Evolutionary conservation across 1,140 invertebrate genomes (phyloP).

Genomic region (Sesamia nonagrioides): DNA sequence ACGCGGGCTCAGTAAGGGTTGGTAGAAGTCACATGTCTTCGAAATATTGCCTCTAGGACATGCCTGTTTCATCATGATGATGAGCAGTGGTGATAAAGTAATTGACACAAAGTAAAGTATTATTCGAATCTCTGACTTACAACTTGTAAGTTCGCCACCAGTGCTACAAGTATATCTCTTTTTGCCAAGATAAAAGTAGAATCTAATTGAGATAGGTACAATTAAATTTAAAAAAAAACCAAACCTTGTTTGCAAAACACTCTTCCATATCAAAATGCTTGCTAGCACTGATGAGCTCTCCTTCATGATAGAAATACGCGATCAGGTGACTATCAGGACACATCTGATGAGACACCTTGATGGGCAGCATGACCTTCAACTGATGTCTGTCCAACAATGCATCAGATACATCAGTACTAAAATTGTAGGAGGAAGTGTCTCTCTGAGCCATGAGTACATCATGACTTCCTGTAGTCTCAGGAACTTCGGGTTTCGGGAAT

Average conservation of each 20-base stretch:
- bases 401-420: conserved; percentile 52
- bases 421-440: background rate
- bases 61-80: too few species aligned
- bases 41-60: too few species aligned
- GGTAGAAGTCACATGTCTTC: too few species aligned
- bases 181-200: too few species aligned
- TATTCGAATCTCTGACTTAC: too few species aligned
- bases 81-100: too few species aligned
- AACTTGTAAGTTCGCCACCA: too few species aligned
- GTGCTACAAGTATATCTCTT: too few species aligned
- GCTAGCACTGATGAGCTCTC: conserved; percentile 88
- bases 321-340: conserved; percentile 90
- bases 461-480: background rate
- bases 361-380: conserved; percentile 73
- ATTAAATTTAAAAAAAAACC: too few species aligned
- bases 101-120: too few species aligned
- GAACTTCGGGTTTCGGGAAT: background rate
- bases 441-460: conserved; percentile 14
- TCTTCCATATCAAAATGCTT: conserved; percentile 83
- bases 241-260: conserved; percentile 84
- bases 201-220: too few species aligned
- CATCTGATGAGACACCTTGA: conserved; percentile 88
- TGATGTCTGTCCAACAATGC: conserved; percentile 67
- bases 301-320: conserved; percentile 90
- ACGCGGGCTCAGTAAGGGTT: too few species aligned